Conservation (phyloP, 2,888 invertebrate genomes). For the Ctena decussata region DNA sequence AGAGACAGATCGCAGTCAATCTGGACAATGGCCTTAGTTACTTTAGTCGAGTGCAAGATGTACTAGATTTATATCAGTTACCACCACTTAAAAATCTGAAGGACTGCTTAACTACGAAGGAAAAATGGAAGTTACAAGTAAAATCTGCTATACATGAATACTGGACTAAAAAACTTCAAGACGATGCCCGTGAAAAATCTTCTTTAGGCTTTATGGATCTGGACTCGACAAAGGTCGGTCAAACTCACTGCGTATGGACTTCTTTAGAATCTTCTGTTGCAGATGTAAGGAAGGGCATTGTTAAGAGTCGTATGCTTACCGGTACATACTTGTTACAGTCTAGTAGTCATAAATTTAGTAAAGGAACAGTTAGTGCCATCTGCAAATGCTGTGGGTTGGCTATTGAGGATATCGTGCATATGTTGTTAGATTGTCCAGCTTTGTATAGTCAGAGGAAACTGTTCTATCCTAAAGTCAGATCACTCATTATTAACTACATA, state of each 20-base stretch:
- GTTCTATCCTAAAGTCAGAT: not conserved
- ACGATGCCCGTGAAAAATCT: not conserved
- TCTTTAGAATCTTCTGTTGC: not conserved
- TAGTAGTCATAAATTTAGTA: not conserved
- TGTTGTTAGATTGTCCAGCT: not conserved
- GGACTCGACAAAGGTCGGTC: not conserved
- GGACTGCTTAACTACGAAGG: not conserved
- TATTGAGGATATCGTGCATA: not conserved
- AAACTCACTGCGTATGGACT: constrained; percentile 6
- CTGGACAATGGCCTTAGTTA: not conserved
- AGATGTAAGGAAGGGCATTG: constrained; percentile 8
- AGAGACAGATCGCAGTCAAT: not conserved
- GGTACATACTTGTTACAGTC: constrained; percentile 10
- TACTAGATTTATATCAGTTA: not conserved
- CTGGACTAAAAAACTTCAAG: not conserved
- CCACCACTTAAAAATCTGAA: not conserved
- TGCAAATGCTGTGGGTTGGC: not conserved
- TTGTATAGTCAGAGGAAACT: not conserved
- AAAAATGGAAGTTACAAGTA: not conserved
- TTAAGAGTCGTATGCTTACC: constrained; percentile 18
- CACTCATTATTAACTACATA: not conserved
- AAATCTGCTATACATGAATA: not conserved
- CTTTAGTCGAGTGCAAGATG: not conserved
- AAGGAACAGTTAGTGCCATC: not conserved
- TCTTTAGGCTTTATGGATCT: not conserved